These are phyloP conservation scores for Euplexia lucipara DNA, from an alignment of 2,888 invertebrate species.

Conservation along the genomic window DNA sequence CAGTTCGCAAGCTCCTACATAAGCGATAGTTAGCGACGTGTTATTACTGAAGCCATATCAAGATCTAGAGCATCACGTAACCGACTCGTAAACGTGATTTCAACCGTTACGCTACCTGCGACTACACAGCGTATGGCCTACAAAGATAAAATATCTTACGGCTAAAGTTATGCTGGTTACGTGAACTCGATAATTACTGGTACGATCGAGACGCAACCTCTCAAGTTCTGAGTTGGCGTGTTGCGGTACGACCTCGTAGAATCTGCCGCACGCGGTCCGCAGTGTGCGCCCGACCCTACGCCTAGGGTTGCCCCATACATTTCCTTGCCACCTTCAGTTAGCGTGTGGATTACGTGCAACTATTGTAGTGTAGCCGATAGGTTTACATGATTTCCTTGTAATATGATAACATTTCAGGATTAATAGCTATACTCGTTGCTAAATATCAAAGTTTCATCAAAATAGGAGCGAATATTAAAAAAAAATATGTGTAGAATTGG, in stretches of 20 bases:
- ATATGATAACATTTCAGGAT: constrained; percentile 13
- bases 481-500: not conserved
- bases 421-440: not conserved
- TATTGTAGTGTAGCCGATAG: constrained; percentile 26
- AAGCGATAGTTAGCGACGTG: constrained; percentile 40
- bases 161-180: constrained; percentile 40
- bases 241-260: constrained; percentile 11
- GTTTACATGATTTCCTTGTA: constrained; percentile 12
- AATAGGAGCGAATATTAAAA: constrained; percentile 11
- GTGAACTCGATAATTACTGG: constrained; percentile 42
- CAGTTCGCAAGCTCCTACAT: constrained; percentile 25
- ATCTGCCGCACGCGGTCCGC: constrained; percentile 13
- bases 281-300: constrained; percentile 16
- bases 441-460: not conserved
- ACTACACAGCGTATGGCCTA: constrained; percentile 20
- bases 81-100: constrained; percentile 30
- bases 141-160: constrained; percentile 46
- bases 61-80: constrained; percentile 34
- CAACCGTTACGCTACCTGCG: constrained; percentile 13
- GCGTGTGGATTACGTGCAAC: constrained; percentile 20
- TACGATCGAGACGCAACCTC: constrained; percentile 34
- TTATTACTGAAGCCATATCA: constrained; percentile 36
- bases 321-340: constrained; percentile 10
- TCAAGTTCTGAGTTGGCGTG: constrained; percentile 20
- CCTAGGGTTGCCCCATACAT: constrained; percentile 3